Base-by-base conservation (phyloP, 2,113 vertebrate species). In the Tichodroma muraria region DNA sequence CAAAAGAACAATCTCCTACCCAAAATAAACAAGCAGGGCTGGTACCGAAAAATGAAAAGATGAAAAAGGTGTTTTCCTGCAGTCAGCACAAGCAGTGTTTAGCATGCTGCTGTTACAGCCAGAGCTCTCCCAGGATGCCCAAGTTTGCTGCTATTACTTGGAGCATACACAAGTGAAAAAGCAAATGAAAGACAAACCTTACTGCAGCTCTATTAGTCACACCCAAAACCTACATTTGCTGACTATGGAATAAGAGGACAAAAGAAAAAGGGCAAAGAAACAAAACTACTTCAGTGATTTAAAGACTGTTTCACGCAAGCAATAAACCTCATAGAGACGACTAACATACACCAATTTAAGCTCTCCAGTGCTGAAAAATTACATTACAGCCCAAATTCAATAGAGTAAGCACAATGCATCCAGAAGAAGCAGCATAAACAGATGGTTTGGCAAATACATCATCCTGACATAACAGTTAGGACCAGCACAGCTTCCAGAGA, bases 341-440 rank as follows among this genome's bases (percentile, higher is more conserved):
- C 56, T 38, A 81, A 64, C 72, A 35, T 27, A 75, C 53, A 86
- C 76, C 49, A 78, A 52, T 78, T 88, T 75, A 85, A 57, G 57
- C n/a, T 88, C 83, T 86, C 53, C 7, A 3, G 77, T 30, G 17
- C 37, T 93, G 82, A 92, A 93, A 88, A 91, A 91, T 72, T 66
- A 72, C 18, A 49, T 71, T 94, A 73, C 44, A 33, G 61, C 59
- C 72, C 69, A 72, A 86, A 93, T 73, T 50, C 82, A 92, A 88
- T 8, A 75, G 47, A 86, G 60, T 38, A 71, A 93, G 89, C 40
- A 85, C 60, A 65, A 66, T 11, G 65, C 60, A 47, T 52, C 25
- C 90, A 90, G 61, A 83, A n/a, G n/a, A 16, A 94, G 80, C 80
- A 80, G 79, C 84, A 82, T 49, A 66, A 96, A 94, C 71, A 89